A percentile compares a stretch with the other conserved stretches of the same genome.
Evolutionary conservation across 2,797 vertebrate genomes (phyloP).

Genomic region (Sebastes wilsoni): DNA sequence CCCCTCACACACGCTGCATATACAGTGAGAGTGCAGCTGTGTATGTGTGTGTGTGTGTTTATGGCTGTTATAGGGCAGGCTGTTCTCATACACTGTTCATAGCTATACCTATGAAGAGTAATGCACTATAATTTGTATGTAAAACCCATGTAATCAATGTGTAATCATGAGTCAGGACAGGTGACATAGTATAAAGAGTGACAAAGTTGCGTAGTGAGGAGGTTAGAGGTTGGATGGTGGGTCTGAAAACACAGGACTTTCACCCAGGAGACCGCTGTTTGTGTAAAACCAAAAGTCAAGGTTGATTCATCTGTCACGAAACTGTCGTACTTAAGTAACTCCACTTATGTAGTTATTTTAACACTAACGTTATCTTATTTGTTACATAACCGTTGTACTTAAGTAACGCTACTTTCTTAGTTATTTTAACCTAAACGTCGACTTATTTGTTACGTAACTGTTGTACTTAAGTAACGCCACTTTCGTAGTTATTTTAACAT

Average conservation of each 20-base stretch:
- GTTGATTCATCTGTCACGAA: not conserved
- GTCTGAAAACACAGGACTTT: not conserved
- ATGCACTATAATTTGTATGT: not conserved
- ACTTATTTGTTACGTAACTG: no score
- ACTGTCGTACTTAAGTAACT: not conserved
- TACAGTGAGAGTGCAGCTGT: slow-evolving; percentile 3
- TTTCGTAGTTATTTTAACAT: no score
- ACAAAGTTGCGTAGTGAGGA: not conserved
- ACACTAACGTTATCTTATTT: not conserved
- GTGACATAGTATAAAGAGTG: not conserved
- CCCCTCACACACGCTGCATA: slow-evolving; percentile 5
- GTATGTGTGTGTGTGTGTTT: not conserved
- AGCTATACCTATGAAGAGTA: not conserved
- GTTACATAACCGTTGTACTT: no score
- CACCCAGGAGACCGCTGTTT: not conserved
- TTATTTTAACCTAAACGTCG: no score
- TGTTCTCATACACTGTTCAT: not conserved
- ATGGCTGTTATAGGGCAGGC: not conserved
- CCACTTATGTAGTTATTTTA: not conserved
- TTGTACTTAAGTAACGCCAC: no score
- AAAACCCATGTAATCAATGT: not conserved
- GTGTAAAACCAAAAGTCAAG: not conserved
- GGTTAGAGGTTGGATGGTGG: not conserved
- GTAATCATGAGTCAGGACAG: not conserved
- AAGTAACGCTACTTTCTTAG: no score